A percentile compares a stretch with the other conserved stretches of the same genome.
These are phyloP conservation scores for Leucopsar rothschildi DNA, from an alignment of 2,113 vertebrate species.

Conservation along the genomic window DNA sequence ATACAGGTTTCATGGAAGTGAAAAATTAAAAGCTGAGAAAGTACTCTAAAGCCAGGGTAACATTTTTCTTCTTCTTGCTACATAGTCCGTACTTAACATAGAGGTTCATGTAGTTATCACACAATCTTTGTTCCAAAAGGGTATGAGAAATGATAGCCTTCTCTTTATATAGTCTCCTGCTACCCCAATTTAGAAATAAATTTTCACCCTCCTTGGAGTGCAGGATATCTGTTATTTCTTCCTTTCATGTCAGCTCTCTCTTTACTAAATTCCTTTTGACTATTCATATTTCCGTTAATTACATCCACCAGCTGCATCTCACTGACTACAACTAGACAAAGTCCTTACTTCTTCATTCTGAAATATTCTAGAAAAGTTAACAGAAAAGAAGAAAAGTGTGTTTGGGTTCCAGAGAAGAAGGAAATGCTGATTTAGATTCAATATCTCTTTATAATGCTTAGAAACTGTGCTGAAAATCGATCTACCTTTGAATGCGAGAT, in stretches of 20 bases:
- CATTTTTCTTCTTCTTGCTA: not conserved
- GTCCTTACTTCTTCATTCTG: not conserved
- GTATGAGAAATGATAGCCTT: accelerated
- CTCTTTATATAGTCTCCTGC: not conserved
- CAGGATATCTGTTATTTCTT: not conserved
- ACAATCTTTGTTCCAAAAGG: not conserved
- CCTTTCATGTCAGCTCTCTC: accelerated
- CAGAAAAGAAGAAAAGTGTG: not conserved
- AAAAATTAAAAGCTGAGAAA: not conserved
- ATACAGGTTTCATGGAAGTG: not conserved
- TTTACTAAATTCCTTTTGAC: not conserved
- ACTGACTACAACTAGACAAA: not conserved
- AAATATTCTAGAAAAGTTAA: not conserved
- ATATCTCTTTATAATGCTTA: not conserved
- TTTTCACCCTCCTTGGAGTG: not conserved
- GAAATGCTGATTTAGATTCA: not conserved
- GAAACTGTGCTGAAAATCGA: not conserved
- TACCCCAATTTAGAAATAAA: not conserved
- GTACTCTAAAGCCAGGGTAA: not conserved
- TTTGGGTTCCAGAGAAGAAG: not conserved
- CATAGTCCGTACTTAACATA: not conserved
- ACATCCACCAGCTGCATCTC: not conserved
- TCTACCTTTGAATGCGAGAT: not conserved
- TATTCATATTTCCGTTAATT: not conserved
- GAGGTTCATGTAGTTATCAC: not conserved